These are phyloP conservation scores for Pelusios castaneus DNA, from an alignment of 2,113 vertebrate genomes.

Conservation along the genomic window DNA sequence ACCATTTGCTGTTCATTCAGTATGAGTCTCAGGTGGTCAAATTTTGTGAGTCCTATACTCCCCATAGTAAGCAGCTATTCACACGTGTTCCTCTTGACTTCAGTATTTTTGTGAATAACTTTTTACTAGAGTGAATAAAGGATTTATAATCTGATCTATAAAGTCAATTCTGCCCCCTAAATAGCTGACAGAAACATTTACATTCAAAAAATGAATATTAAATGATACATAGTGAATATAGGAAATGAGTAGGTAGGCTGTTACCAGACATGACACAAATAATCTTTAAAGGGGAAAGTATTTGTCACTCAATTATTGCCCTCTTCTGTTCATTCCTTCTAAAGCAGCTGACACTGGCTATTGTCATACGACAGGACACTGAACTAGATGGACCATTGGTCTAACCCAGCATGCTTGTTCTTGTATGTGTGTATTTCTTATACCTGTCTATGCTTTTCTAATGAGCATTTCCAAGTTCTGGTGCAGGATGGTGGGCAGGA, in stretches of 20 bases:
- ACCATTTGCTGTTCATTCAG: background rate
- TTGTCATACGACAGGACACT: background rate
- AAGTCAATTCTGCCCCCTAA: background rate
- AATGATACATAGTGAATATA: background rate
- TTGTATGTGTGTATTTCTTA: background rate
- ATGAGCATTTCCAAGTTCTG: conserved; percentile 32
- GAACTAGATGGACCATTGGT: background rate
- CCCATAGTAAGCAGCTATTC: background rate
- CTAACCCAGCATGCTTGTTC: background rate
- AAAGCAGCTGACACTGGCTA: background rate
- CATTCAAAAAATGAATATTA: background rate
- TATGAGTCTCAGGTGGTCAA: background rate
- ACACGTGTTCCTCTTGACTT: background rate
- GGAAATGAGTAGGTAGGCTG: background rate
- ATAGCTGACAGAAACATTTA: background rate
- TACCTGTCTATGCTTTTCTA: conserved; percentile 13
- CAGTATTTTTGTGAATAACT: background rate
- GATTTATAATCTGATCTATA: background rate
- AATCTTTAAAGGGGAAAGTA: background rate
- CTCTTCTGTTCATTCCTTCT: background rate
- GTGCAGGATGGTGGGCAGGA: conserved; percentile 39
- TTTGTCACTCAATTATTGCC: background rate
- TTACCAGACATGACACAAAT: background rate
- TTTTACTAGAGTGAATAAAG: background rate
- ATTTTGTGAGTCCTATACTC: background rate